phyloP scores from a whole-genome alignment of 2,888 invertebrate species.

The Ophioninae sp. region DNA sequence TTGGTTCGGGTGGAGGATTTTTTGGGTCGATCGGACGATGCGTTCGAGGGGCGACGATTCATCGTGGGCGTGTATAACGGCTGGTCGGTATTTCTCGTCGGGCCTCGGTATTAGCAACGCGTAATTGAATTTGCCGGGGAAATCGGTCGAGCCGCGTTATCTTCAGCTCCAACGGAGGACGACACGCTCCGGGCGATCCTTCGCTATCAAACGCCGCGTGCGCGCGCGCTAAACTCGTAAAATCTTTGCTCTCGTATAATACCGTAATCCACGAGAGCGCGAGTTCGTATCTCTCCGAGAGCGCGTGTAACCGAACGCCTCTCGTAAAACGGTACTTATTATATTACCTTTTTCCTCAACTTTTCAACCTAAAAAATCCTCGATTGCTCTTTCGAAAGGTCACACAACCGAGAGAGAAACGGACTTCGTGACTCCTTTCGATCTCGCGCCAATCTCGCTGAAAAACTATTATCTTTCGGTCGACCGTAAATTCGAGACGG shows the following conservation, averaged over 20 bases:
- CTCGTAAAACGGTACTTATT: slow-evolving; percentile 57
- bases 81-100: slow-evolving; percentile 60
- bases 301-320: slow-evolving; percentile 49
- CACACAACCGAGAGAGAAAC: slow-evolving; percentile 27
- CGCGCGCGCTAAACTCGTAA: slow-evolving; percentile 28
- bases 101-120: slow-evolving; percentile 65
- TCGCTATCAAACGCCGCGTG: slow-evolving; percentile 33
- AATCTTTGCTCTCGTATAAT: slow-evolving; percentile 1
- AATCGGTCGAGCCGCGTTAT: slow-evolving; percentile 67
- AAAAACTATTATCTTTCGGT: slow-evolving; percentile 9
- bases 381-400: slow-evolving; percentile 46
- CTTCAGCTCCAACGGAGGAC: slow-evolving; percentile 52
- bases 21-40: slow-evolving; percentile 29
- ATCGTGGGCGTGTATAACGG: slow-evolving; percentile 67
- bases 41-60: slow-evolving; percentile 37
- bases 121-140: slow-evolving; percentile 67
- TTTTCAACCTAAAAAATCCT: slow-evolving; percentile 29
- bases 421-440: slow-evolving; percentile 48
- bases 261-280: not conserved
- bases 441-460: slow-evolving; percentile 21
- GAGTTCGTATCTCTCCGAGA: not conserved
- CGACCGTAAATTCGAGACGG: not conserved
- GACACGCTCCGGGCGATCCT: slow-evolving; percentile 58
- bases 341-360: slow-evolving; percentile 28
- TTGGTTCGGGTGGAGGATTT: slow-evolving; percentile 1